Base-by-base conservation (phyloP, 2,113 vertebrate species). In the Trinectes maculatus region DNA sequence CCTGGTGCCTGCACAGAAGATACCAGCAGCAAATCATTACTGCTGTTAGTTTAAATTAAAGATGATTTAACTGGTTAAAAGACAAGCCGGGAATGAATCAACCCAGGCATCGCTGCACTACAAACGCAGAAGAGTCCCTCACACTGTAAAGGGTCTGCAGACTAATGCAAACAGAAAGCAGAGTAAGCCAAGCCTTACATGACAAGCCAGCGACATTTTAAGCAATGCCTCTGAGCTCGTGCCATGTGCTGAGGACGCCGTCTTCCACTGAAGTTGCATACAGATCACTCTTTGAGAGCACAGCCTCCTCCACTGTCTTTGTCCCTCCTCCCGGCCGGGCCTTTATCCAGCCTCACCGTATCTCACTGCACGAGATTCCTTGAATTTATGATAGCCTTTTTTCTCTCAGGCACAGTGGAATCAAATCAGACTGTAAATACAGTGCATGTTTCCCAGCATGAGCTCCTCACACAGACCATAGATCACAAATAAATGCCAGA, bases 391-490 rank as follows among this genome's bases (percentile, higher is more conserved):
- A 79, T 74, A 81, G 74, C 60, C 66, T 74, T 22, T 81, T 85
- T n/a, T n/a, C n/a, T 84, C 74, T 67, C 71, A 57, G 68, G 74
- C 71, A 66, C 58, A 52, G 54, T 81, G 75, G 73, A 90, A 90
- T 91, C 64, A 75, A 89, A 89, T 90, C 83, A 89, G 77, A 82
- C 83, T 68, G 74, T 85, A 85, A 89, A 90, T 84, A 84, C 57
- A 80, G 65, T 69, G 62, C 80, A 80, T 77, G 61, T 83, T 90
- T 83, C 81, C 73, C 77, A 80, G 74, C 80, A 75, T 74, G 79
- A 81, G 84, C 74, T 82, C 58, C 26, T 71, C 57, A 77, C 70
- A 22, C 15, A 51, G 49, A 42, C 60, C 26, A 47, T 86, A 82
- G 64, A 87, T 86, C 79, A 86, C 66, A 71, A 81, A 84, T 84